These are phyloP conservation scores for Agonopterix heracliana DNA, from an alignment of 2,888 invertebrate species.

Conservation along the genomic window DNA sequence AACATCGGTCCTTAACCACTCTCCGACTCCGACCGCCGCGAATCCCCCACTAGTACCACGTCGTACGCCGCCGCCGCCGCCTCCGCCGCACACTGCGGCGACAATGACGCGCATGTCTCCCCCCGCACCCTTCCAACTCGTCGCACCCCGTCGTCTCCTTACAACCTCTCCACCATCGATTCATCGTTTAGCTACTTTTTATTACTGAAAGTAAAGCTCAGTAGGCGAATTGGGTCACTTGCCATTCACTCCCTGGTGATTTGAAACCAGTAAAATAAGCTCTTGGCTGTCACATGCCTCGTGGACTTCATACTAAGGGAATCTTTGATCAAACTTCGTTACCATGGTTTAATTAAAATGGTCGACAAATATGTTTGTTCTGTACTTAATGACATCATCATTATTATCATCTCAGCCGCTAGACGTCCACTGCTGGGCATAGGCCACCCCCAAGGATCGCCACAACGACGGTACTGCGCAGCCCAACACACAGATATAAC, in stretches of 20 bases:
- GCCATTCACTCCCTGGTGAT: conserved; percentile 13
- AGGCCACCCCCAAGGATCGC: no score
- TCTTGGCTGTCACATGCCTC: background rate
- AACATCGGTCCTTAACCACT: background rate
- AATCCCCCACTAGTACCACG: background rate
- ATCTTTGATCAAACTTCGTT: no score
- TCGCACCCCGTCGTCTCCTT: conserved; percentile 17
- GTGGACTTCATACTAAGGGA: no score
- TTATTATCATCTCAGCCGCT: no score
- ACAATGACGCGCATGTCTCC: conserved; percentile 42
- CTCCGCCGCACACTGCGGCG: background rate
- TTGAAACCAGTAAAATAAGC: no score
- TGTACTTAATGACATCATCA: no score
- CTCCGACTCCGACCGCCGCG: background rate
- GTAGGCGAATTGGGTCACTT: conserved; percentile 33
- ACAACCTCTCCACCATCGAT: conserved; percentile 43
- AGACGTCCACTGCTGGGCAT: no score
- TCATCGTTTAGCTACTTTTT: conserved; percentile 43
- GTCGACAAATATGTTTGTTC: no score
- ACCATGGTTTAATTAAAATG: no score
- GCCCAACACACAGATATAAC: no score
- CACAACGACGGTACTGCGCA: no score
- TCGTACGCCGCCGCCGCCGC: background rate
- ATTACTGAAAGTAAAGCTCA: conserved; percentile 36
- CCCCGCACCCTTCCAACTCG: conserved; percentile 15